A percentile compares a stretch with the other conserved stretches of the same genome.
Conservation (phyloP, 2,797 vertebrate genomes). For the Sylvilagus floridanus region DNA sequence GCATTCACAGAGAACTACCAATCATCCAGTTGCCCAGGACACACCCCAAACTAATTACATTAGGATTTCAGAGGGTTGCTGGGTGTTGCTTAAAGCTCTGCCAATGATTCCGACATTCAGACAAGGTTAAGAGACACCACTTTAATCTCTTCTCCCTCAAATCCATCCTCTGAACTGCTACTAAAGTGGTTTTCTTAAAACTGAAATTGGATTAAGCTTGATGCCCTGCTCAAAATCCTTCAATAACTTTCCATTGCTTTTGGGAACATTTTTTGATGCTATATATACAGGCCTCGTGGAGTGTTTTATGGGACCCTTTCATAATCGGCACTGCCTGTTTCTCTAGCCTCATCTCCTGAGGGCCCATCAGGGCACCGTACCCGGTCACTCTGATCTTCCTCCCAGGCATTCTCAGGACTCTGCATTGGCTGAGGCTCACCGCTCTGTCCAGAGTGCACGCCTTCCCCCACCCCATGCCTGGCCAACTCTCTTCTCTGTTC, state of each 20-base stretch:
- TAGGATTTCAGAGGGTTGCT: background rate
- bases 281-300: background rate
- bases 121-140: background rate
- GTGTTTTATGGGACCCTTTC: background rate
- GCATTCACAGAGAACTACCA: background rate
- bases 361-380: background rate
- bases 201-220: slow-evolving; percentile 54
- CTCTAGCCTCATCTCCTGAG: background rate
- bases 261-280: background rate
- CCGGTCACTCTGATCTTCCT: background rate
- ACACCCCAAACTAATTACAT: background rate
- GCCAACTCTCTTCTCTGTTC: background rate
- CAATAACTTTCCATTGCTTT: slow-evolving; percentile 5
- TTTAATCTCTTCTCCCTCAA: slow-evolving; percentile 13
- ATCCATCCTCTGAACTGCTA: background rate
- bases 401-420: background rate
- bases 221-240: slow-evolving; percentile 45
- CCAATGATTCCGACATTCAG: background rate
- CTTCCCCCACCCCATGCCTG: fast-evolving
- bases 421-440: background rate
- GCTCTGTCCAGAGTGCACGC: background rate
- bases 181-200: slow-evolving; percentile 48
- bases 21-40: background rate
- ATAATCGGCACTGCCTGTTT: background rate
- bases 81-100: background rate